These are phyloP conservation scores for Meteorus cinctellus DNA, from an alignment of 2,888 invertebrate genomes.

Conservation along the genomic window DNA sequence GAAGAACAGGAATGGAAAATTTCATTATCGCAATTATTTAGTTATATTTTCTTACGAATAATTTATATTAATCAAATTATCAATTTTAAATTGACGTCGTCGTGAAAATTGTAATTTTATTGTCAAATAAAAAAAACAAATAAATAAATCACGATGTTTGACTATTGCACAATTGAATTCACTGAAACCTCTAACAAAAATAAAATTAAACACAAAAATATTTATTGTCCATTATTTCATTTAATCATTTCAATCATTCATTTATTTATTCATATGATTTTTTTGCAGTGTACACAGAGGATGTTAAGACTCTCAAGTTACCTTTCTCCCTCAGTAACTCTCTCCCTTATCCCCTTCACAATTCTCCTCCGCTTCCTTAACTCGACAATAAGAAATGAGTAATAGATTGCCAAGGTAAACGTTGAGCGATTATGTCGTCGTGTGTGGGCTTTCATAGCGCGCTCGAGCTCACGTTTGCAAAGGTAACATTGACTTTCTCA, in stretches of 20 bases:
- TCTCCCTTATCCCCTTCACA: not conserved
- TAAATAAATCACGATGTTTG: not conserved
- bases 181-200: too few relatives aligned
- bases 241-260: not conserved
- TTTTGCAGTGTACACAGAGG: not conserved
- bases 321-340: not conserved
- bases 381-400: constrained; percentile 45
- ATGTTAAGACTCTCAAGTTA: constrained; percentile 25
- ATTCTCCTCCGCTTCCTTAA: constrained; percentile 5
- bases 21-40: too few relatives aligned
- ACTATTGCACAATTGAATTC: too few relatives aligned
- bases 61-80: too few relatives aligned
- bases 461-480: constrained; percentile 45
- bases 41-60: too few relatives aligned
- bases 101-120: too few relatives aligned
- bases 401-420: constrained; percentile 49
- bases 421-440: constrained; percentile 53
- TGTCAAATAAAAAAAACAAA: not conserved
- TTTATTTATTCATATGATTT: not conserved
- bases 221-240: too few relatives aligned
- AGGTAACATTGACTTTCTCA: constrained; percentile 59
- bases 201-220: too few relatives aligned
- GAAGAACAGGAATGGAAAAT: too few relatives aligned
- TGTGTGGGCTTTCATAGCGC: constrained; percentile 51
- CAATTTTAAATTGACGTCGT: too few relatives aligned